These are phyloP conservation scores for Liasis olivaceus DNA, from an alignment of 2,797 vertebrate genomes.

Conservation along the genomic window DNA sequence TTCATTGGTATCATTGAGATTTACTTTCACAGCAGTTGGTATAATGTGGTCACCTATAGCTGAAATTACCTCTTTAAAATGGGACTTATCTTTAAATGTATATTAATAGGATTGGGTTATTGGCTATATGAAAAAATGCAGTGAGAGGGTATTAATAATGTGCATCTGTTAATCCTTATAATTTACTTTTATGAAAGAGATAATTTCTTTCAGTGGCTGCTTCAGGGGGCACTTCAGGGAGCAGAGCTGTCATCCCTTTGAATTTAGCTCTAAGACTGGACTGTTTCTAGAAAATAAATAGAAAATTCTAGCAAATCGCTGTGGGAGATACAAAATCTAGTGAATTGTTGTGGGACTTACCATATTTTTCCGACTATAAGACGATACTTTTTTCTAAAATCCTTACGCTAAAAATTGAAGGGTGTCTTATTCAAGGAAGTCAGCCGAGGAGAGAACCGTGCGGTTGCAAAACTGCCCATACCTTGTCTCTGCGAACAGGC, in stretches of 20 bases:
- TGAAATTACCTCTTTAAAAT: background rate
- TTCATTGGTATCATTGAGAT: background rate
- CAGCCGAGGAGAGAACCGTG: no score
- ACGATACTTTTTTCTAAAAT: no score
- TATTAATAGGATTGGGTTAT: background rate
- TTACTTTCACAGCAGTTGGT: background rate
- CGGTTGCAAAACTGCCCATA: no score
- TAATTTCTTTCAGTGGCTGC: conserved; percentile 3
- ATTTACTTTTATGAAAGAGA: conserved; percentile 21
- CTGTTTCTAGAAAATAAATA: conserved; percentile 23
- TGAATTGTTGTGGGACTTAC: conserved; percentile 21
- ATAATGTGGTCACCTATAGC: background rate
- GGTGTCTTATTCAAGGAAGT: no score
- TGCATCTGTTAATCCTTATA: conserved; percentile 10
- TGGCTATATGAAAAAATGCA: background rate
- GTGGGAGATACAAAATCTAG: conserved; percentile 14
- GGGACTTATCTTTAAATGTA: background rate
- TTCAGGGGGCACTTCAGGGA: conserved; percentile 13
- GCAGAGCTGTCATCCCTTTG: conserved; percentile 16
- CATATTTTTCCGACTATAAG: no score
- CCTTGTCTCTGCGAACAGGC: no score
- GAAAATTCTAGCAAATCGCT: conserved; percentile 27
- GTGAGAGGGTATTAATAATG: background rate
- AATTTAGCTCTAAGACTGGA: conserved; percentile 28
- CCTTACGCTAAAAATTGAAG: no score